These are phyloP conservation scores for Diarsia brunnea DNA, from an alignment of 2,888 invertebrate species.

Conservation along the genomic window DNA sequence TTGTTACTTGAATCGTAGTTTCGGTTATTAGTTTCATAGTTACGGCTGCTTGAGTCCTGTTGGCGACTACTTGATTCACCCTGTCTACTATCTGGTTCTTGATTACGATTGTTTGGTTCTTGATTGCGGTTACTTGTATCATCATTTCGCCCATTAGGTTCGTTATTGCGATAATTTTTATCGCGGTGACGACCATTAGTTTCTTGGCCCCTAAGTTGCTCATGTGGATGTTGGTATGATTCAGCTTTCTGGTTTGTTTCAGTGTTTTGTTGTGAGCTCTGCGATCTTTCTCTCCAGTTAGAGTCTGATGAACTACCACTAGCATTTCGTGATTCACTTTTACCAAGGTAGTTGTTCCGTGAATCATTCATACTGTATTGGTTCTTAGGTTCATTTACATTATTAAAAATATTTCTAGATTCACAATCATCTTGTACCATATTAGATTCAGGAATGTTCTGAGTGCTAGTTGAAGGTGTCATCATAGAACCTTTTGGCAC, in stretches of 20 bases:
- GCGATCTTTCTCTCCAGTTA: conserved; percentile 85
- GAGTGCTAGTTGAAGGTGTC: conserved; percentile 72
- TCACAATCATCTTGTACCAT: conserved; percentile 66
- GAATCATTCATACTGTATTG: conserved; percentile 58
- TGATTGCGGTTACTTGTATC: conserved; percentile 65
- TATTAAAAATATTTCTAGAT: conserved; percentile 59
- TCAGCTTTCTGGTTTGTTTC: conserved; percentile 62
- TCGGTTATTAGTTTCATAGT: conserved; percentile 64
- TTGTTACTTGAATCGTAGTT: conserved; percentile 70
- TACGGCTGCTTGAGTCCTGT: conserved; percentile 45
- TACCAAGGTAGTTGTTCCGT: conserved; percentile 61
- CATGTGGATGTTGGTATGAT: conserved; percentile 68
- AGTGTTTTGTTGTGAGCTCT: conserved; percentile 71
- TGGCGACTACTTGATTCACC: conserved; percentile 44
- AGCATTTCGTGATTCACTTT: conserved; percentile 66
- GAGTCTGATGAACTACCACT: conserved; percentile 77
- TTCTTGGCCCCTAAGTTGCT: conserved; percentile 71
- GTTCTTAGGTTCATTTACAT: conserved; percentile 59
- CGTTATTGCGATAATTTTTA: conserved; percentile 62
- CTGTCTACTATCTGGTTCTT: conserved; percentile 59
- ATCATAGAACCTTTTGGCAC: conserved; percentile 84
- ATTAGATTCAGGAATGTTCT: conserved; percentile 74
- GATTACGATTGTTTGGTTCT: conserved; percentile 62
- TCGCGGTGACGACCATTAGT: conserved; percentile 66
- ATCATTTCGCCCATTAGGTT: conserved; percentile 62